These are phyloP conservation scores for Anoplolepis gracilipes DNA, from an alignment of 1,140 invertebrate species.

Conservation along the genomic window DNA sequence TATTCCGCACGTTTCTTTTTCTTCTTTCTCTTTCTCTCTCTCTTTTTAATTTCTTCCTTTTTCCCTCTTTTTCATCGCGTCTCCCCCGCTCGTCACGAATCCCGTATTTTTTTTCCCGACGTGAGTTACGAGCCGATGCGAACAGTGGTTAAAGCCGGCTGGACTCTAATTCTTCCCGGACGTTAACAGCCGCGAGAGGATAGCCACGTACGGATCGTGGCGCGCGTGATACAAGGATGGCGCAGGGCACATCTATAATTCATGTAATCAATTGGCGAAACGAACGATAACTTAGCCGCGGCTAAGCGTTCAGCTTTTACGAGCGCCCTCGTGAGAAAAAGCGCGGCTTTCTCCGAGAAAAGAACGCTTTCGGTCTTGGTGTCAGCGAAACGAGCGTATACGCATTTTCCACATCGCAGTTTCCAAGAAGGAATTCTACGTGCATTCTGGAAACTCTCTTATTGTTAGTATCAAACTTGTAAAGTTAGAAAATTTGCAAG, in stretches of 20 bases:
- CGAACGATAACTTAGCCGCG: slow-evolving; percentile 72
- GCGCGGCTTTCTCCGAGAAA: slow-evolving; percentile 23
- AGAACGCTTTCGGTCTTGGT: neutral
- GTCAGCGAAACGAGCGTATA: neutral
- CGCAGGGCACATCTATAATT: slow-evolving; percentile 74
- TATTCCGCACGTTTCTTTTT: slow-evolving; percentile 2
- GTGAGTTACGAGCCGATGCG: slow-evolving; percentile 63
- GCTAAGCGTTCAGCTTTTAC: slow-evolving; percentile 68
- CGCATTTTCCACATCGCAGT: slow-evolving; percentile 21
- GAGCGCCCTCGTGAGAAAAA: slow-evolving; percentile 56
- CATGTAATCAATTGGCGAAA: slow-evolving; percentile 78
- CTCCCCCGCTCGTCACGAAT: slow-evolving; percentile 56
- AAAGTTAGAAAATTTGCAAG: slow-evolving; percentile 12
- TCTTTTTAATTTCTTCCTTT: too few species aligned
- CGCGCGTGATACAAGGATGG: slow-evolving; percentile 58
- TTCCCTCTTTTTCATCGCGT: neutral
- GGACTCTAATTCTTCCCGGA: slow-evolving; percentile 73
- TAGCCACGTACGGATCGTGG: slow-evolving; percentile 67
- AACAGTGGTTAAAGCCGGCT: slow-evolving; percentile 71
- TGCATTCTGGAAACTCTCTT: neutral
- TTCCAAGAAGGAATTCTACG: neutral
- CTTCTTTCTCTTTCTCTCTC: too few species aligned
- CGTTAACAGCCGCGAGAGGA: slow-evolving; percentile 75
- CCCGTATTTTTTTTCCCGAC: slow-evolving; percentile 66
- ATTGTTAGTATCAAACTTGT: neutral